Evolutionary conservation across 2,113 vertebrate species (phyloP).

Genomic region (Galemys pyrenaicus): DNA sequence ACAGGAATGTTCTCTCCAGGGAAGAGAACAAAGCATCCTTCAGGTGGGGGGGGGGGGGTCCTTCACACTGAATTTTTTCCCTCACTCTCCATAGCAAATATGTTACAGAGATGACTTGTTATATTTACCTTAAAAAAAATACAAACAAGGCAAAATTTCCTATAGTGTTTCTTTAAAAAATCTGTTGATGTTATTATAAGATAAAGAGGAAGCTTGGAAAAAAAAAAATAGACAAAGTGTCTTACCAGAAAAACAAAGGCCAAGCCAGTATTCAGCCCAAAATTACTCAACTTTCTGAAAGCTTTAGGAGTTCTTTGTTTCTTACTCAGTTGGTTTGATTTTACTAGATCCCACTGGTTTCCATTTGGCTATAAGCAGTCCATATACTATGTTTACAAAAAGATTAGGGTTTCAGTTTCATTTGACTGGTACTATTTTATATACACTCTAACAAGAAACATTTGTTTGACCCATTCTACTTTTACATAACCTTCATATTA

Average conservation of each 20-base stretch:
- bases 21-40: accelerated
- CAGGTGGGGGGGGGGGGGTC: accelerated
- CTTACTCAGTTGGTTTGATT: neutral
- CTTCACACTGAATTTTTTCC: no score
- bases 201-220: conserved; percentile 1
- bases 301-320: neutral
- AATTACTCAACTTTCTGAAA: conserved; percentile 20
- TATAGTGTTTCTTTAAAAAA: neutral
- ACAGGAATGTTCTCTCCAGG: neutral
- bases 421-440: neutral
- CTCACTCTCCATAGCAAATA: neutral
- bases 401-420: neutral
- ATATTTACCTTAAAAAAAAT: neutral
- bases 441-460: neutral
- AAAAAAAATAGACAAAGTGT: neutral
- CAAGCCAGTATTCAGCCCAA: neutral
- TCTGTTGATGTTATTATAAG: neutral
- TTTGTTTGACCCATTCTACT: conserved; percentile 7
- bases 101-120: neutral
- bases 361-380: neutral
- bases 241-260: neutral
- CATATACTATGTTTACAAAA: neutral
- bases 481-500: conserved; percentile 10
- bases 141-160: neutral
- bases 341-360: neutral